A percentile compares a stretch with the other conserved stretches of the same genome.
Evolutionary conservation across 2,113 vertebrate genomes (phyloP).

Genomic region (Brachypodius melanocephalos): DNA sequence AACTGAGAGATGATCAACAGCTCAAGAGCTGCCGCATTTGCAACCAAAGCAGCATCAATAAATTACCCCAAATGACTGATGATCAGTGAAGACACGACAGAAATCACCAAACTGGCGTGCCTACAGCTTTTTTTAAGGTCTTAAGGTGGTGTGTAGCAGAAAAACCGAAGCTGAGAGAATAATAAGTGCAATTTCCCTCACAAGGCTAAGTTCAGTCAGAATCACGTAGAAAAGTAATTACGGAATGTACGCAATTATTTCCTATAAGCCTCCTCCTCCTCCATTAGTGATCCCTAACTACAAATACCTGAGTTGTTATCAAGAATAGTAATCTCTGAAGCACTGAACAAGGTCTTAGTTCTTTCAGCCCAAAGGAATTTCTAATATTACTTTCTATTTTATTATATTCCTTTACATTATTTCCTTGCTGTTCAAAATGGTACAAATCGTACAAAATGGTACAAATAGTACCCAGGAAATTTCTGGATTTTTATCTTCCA

Average conservation of each 20-base stretch:
- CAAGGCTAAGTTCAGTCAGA: neutral
- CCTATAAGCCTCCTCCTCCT: neutral
- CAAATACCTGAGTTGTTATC: neutral
- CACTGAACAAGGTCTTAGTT: neutral
- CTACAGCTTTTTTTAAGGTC: neutral
- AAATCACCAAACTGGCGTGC: neutral
- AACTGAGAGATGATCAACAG: neutral
- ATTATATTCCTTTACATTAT: neutral
- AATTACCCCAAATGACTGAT: neutral
- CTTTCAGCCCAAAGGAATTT: neutral
- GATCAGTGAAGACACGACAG: neutral
- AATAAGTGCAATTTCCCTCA: neutral
- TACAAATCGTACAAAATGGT: neutral
- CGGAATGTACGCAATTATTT: neutral
- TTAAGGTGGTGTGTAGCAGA: neutral
- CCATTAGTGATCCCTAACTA: neutral
- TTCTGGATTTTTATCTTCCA: neutral
- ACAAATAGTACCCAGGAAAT: neutral
- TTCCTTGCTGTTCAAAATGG: neutral
- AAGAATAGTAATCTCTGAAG: neutral
- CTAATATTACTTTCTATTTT: neutral
- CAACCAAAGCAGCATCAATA: neutral
- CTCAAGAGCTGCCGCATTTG: neutral
- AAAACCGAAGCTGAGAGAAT: neutral
- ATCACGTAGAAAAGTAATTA: neutral